A percentile compares a stretch with the other conserved stretches of the same genome.
Conservation (phyloP, 2,113 vertebrate genomes). For the Xiphorhynchus elegans region DNA sequence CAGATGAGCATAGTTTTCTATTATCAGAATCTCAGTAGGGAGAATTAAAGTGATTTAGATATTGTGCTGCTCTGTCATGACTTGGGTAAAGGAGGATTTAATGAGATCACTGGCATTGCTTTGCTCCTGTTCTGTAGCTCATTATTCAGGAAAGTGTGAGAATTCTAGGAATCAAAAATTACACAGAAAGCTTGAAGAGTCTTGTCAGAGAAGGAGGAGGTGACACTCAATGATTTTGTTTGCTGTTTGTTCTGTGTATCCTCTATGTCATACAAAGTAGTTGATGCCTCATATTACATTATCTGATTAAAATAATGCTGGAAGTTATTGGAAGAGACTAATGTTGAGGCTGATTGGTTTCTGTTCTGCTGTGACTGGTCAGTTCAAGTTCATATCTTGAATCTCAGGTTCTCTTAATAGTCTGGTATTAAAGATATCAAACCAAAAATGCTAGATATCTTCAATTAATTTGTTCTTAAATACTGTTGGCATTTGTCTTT, state of each 20-base stretch:
- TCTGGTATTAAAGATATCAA: not conserved
- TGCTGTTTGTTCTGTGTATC: not conserved
- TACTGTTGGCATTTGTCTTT: not conserved
- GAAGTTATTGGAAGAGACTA: not conserved
- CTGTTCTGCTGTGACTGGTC: not conserved
- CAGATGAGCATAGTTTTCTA: not conserved
- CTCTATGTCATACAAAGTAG: not conserved
- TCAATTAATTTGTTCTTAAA: not conserved
- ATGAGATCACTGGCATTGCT: not conserved
- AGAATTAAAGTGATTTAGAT: slow-evolving; percentile 24
- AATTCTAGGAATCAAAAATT: not conserved
- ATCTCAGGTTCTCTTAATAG: not conserved
- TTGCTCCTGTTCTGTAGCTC: not conserved
- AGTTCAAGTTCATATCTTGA: not conserved
- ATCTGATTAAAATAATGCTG: not conserved
- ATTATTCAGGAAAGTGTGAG: not conserved
- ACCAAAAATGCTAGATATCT: not conserved
- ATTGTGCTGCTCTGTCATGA: slow-evolving; percentile 5
- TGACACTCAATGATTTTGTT: not conserved
- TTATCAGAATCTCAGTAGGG: slow-evolving; percentile 7
- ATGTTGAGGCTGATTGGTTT: not conserved
- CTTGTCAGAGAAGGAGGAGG: not conserved
- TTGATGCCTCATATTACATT: not conserved
- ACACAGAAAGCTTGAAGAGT: not conserved
- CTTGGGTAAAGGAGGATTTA: not conserved